Conservation (phyloP, 2,888 invertebrate genomes). For the Nesidiocoris tenuis region DNA sequence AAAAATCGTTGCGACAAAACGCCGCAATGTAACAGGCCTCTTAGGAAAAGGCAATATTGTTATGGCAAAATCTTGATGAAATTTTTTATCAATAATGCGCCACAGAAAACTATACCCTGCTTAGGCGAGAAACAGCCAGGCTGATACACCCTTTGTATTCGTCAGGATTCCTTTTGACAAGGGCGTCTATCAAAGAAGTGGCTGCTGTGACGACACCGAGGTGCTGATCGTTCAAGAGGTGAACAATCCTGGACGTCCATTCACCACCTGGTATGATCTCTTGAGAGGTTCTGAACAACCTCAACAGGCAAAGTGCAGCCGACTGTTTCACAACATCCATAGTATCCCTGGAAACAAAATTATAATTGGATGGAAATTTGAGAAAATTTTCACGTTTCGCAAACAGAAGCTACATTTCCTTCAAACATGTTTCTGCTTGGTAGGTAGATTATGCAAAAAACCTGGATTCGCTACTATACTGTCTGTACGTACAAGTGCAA, state of each 20-base stretch:
- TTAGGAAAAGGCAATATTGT: too few relatives aligned
- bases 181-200: conserved; percentile 93
- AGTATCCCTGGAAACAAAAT: conserved; percentile 82
- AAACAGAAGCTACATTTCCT: too few relatives aligned
- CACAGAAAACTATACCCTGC: conserved; percentile 77
- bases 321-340: conserved; percentile 99
- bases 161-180: conserved; percentile 97
- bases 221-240: conserved; percentile 97
- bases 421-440: too few relatives aligned
- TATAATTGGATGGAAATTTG: too few relatives aligned
- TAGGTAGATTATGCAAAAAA: too few relatives aligned
- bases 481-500: too few relatives aligned
- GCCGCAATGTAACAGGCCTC: too few relatives aligned
- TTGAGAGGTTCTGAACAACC: conserved; percentile 90
- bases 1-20: too few relatives aligned
- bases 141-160: conserved; percentile 99
- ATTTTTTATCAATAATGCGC: too few relatives aligned
- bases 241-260: conserved; percentile 98
- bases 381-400: too few relatives aligned
- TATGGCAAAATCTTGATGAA: too few relatives aligned
- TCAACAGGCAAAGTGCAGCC: conserved; percentile 92
- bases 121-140: conserved; percentile 93
- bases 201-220: conserved; percentile 99
- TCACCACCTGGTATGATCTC: conserved; percentile 97
- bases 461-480: too few relatives aligned